Percentiles rank a stretch among this genome's conserved stretches.
phyloP scores from a whole-genome alignment of 2,888 invertebrate species.

The Nebria salina region DNA sequence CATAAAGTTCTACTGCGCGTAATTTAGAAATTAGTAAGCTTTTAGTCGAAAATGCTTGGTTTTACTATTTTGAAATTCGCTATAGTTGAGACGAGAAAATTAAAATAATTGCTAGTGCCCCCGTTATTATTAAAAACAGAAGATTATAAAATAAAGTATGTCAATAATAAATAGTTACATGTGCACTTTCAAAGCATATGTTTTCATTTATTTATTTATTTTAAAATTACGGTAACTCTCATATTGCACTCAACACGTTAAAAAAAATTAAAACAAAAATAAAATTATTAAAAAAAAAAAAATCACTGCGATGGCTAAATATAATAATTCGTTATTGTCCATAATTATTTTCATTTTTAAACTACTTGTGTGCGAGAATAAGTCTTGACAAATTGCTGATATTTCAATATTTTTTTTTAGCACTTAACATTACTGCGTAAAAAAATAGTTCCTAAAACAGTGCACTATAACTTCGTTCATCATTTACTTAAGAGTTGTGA shows the following conservation, averaged over 20 bases:
- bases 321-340: slow-evolving; percentile 34
- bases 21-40: no score
- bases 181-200: slow-evolving; percentile 31
- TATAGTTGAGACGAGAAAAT: background rate
- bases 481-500: slow-evolving; percentile 3
- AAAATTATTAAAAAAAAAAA: background rate
- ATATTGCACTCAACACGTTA: slow-evolving; percentile 37
- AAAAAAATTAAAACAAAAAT: slow-evolving; percentile 15
- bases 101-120: background rate
- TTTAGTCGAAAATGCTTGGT: no score
- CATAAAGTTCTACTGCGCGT: no score
- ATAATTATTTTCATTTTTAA: slow-evolving; percentile 5
- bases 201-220: slow-evolving; percentile 25
- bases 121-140: slow-evolving; percentile 6
- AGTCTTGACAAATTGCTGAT: slow-evolving; percentile 40
- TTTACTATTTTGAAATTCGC: background rate
- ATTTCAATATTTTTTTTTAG: slow-evolving; percentile 27
- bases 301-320: slow-evolving; percentile 23
- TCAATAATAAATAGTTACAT: slow-evolving; percentile 18
- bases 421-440: slow-evolving; percentile 44
- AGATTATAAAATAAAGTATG: slow-evolving; percentile 13
- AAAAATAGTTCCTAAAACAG: slow-evolving; percentile 44
- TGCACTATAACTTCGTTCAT: slow-evolving; percentile 35
- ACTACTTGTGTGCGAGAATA: slow-evolving; percentile 38
- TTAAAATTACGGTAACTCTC: slow-evolving; percentile 43